Base-by-base conservation (phyloP, 2,797 vertebrate species). In the Gambusia yucatana region DNA sequence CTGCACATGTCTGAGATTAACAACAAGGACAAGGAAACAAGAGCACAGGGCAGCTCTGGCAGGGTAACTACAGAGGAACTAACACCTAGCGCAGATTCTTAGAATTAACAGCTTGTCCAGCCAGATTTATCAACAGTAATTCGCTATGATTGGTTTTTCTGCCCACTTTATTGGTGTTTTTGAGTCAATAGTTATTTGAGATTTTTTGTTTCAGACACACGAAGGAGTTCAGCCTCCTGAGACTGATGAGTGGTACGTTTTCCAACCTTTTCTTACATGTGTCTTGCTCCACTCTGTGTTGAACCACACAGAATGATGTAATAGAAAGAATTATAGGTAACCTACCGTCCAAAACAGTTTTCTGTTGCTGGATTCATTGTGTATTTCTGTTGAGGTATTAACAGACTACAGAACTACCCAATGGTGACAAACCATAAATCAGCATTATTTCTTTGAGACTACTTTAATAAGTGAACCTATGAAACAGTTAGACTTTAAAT, bases 191-290 rank as follows among this genome's bases (percentile, higher is more conserved):
- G 33, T 57, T 28, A 14, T 63, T 36, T 41, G 22, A 9, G 13
- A 73, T 46, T 47, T 8, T 67, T 17, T 55, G 25, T 93, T 92
- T 65, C 92, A 99, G 98, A 94, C 94, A 72, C 87, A 91, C 1
- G 95, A 96, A 90, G 92, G 92, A 86, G 86, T 91, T 3, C 86
- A 94, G 85, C 94, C 91, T 65, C 87, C 92, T 0, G 91, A 93
- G 52, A 93, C 92, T n/a, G 93, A 96, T 28, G 93, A 93, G 81
- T 98, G 98, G 98, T 99, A 91, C 93, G 97, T n/a, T 70, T 93
- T 36, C 39, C 39, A 13, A 22, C 4, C 13, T 73, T 41, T n/a
- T 14, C 30, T 30, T 43, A 4, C 30, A 6, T 52, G 25, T 10
- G 11, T 33, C 28, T 25, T 28, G 20, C 33, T 67, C 7, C 22